A percentile compares a stretch with the other conserved stretches of the same genome.
Evolutionary conservation across 1,140 invertebrate genomes (phyloP).

Genomic region (Procambarus clarkii): DNA sequence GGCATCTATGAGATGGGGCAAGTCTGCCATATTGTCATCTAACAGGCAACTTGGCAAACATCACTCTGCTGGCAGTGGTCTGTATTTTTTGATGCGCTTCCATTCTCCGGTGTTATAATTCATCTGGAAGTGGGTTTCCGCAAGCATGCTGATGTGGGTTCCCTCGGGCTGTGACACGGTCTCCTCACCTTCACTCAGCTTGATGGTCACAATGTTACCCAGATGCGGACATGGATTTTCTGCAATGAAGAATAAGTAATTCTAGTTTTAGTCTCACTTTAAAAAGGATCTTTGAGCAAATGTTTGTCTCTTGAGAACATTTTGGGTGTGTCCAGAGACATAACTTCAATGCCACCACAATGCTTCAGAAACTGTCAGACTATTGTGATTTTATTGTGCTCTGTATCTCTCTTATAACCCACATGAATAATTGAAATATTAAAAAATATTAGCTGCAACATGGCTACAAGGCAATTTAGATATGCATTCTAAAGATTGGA

Average conservation of each 20-base stretch:
- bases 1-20: not conserved
- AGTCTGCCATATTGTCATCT: not conserved
- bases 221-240: constrained; percentile 96
- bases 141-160: constrained; percentile 84
- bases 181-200: constrained; percentile 91
- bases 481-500: too few species aligned
- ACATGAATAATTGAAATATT: too few species aligned
- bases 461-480: too few species aligned
- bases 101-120: constrained; percentile 96
- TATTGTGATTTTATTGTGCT: too few species aligned
- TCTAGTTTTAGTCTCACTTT: not conserved
- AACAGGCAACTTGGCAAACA: not conserved
- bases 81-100: constrained; percentile 90
- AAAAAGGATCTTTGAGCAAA: too few species aligned
- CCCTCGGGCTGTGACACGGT: constrained; percentile 86
- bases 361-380: too few species aligned
- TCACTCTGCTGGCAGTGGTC: constrained; percentile 66
- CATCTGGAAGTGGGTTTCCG: constrained; percentile 97
- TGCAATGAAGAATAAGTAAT: constrained; percentile 77
- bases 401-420: too few species aligned
- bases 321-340: too few species aligned
- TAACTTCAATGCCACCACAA: too few species aligned
- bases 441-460: too few species aligned
- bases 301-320: too few species aligned
- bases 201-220: constrained; percentile 94